phyloP scores from a whole-genome alignment of 2,888 invertebrate genomes.

The Mesochorus sp. region DNA sequence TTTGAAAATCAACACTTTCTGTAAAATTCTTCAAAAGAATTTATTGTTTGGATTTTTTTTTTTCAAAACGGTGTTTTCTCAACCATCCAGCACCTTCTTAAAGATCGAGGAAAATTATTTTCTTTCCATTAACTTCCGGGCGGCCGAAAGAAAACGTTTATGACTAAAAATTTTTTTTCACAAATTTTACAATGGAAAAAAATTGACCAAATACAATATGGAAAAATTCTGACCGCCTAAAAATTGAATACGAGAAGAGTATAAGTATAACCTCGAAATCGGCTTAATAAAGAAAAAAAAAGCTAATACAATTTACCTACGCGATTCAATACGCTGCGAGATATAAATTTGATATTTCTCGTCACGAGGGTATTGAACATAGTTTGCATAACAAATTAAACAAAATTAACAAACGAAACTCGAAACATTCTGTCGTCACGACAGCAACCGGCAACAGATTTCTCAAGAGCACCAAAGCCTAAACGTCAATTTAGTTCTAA shows the following conservation, averaged over 20 bases:
- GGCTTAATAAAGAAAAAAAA: not conserved
- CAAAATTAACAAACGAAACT: conserved; percentile 23
- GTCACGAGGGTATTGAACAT: conserved; percentile 1
- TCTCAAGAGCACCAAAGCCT: too few species aligned
- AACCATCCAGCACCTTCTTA: too few species aligned
- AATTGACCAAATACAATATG: not conserved
- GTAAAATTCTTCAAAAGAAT: too few species aligned
- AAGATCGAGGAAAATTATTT: too few species aligned
- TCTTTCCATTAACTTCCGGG: too few species aligned
- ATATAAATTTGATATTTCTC: conserved; percentile 33
- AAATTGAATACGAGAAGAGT: not conserved
- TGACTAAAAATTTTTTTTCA: too few species aligned
- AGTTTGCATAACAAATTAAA: conserved; percentile 49
- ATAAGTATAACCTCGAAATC: conserved; percentile 12
- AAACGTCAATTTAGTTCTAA: too few species aligned
- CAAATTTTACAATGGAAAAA: too few species aligned
- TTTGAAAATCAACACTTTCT: too few species aligned
- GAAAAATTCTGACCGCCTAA: not conserved
- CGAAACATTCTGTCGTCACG: conserved; percentile 2
- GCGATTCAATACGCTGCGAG: conserved; percentile 36
- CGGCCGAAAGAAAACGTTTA: too few species aligned
- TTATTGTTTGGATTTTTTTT: too few species aligned
- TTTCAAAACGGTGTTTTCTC: too few species aligned
- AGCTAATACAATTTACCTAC: conserved; percentile 46
- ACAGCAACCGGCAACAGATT: not conserved